Base-by-base conservation (phyloP, 2,888 invertebrate species). In the Oscheius onirici region DNA sequence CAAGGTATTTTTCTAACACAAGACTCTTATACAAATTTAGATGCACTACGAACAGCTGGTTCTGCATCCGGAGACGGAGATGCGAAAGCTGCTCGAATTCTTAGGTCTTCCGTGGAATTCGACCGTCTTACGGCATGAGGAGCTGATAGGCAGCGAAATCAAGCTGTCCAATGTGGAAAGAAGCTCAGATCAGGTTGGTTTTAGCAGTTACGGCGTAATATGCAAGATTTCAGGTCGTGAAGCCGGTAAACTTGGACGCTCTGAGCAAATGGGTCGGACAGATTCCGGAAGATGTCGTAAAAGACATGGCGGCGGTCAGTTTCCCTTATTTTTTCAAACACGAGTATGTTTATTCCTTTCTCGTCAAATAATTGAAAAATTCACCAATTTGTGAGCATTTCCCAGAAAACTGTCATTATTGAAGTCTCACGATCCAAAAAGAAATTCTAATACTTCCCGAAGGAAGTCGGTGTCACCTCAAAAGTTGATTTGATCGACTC, bases 1-100 rank as follows among this genome's bases (percentile, higher is more conserved):
- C 20, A 77, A 82, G 75, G 82, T 84, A 28, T 20, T 11, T 51
- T 34, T 13, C 24, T 22, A 8, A 13, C n/a, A n/a, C n/a, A n/a
- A n/a, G n/a, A n/a, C n/a, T n/a, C n/a, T 41, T 60, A 43, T 22
- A 43, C 3, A 26, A 17, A 90, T 96, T 89, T 92, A 92, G 87
- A 94, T 99, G 72, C 94, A 95, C 87, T 99, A 99, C 90, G 97
- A 99, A 90, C 94, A 96, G 90, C 91, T 99, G 86, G 97, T 97
- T 84, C 91, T 99, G 83, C 95, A 95, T 90, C 97, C 97, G 10
- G 92, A 92, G 77, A 91, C 91, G 79, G 94, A 94, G 92, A 92
- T 97, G 93, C 91, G 92, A 80, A 92, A 92, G 88, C 94, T 97
- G 86, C 91, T 96, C 34, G 90, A 90, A 79, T 99, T 96, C 90